Base-by-base conservation (phyloP, 2,113 vertebrate genomes). In the Ranitomeya imitator region DNA sequence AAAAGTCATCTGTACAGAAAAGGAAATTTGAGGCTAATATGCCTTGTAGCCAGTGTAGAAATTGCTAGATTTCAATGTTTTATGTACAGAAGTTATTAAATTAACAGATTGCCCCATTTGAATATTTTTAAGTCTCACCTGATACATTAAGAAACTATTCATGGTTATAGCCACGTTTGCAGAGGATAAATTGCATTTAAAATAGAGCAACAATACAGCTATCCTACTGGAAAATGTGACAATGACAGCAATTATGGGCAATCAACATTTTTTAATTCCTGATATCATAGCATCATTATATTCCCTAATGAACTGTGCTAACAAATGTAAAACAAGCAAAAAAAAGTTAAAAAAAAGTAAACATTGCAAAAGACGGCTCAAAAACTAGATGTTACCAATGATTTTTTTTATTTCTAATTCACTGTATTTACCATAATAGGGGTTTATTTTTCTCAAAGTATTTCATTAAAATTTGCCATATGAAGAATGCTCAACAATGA, bases 191-290 rank as follows among this genome's bases (percentile, higher is more conserved):
- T 16, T 74, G 16, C 13, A 69, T 74, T 45, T 45, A 45, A 67
- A 74, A 26, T 73, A 73, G 26, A 65, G 63, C 55, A 7, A n/a
- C 63, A 69, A 23, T 4, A 69, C n/a, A 45, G 71, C 71, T 45
- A 15, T 73, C 26, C 9, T 31, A 7, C 26, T 18, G 15, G 37
- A 45, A 45, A 45, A 18, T 51, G 71, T 74, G 37, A 74, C 71
- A 74, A 45, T 45, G 16, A 74, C 71, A 26, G n/a, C 65, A 74
- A 74, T 74, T 74, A 74, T 19, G 18, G 71, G 71, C 71, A 74
- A 74, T 74, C 71, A 74, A 19, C 71, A 45, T 9, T 1, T 45
- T 37, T 23, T 74, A 74, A 74, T 74, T 74, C 16, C 71, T 45
- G 37, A 31, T 13, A 74, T 74, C 23, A 74, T 19, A 74, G 71